Base-by-base conservation (phyloP, 2,113 vertebrate species). In the Prunella himalayana region DNA sequence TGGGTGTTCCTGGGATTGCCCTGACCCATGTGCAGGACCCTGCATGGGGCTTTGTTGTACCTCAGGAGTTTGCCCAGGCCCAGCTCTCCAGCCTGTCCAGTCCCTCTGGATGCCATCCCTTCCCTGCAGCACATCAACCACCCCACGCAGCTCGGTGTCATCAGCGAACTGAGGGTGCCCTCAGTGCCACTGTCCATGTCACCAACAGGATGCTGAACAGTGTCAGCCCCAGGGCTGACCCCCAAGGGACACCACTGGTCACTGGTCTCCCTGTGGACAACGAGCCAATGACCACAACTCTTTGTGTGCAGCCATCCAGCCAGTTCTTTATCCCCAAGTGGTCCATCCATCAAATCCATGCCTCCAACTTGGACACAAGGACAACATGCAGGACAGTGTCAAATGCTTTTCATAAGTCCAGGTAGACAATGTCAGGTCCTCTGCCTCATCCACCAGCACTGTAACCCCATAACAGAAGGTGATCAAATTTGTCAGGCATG, bases 361-460 rank as follows among this genome's bases (percentile, higher is more conserved):
- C 21, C 24, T 70, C 54, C 54, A 60, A 3, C 4, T 13, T 42
- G 37, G 30, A 42, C 19, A 82, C 35, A 24, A 70, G 45, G 20
- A 35, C 15, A 9, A 5, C 30, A 4, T 12, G 10, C 24, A n/a
- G 79, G 24, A 30, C 45, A 35, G 45, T 30, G 45, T 70, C 45
- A 51, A 50, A 51, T 0, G 0, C 24, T 82, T 61, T 51, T 2
- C 12, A 11, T 15, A 42, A 3, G 25, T 1, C 11, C 37, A 51
- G 21, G 1, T 1, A 44, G 31, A 25, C 1, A 1, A 31, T 53
- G 16, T 53, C 47, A 44, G 66, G 25, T 83, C 56, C 39, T 71
- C 39, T 53, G 33, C 21, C 2, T 57, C 27, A 37, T 7, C 37
- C 37, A 71, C 16, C 33, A 37, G 1, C 3, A 1, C 47, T 53